Base-by-base conservation (phyloP, 2,888 invertebrate genomes). In the Alitta virens region DNA sequence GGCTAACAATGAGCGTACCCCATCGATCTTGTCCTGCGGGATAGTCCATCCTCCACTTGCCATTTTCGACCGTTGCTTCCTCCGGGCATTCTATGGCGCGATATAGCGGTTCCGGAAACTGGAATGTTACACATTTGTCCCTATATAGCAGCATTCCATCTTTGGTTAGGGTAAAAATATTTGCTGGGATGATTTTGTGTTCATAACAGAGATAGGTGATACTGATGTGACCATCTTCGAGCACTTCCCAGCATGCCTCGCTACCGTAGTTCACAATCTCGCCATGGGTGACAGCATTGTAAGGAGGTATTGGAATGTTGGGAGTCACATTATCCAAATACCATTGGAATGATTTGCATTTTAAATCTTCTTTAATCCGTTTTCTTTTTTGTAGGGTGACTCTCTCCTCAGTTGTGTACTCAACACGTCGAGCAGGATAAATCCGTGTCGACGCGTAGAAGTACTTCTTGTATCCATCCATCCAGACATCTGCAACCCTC, bases 261-360 rank as follows among this genome's bases (percentile, higher is more conserved):
- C 55, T 66, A 26, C 56, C 21, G 38, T 59, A 49, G 57, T 65
- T 65, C 18, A 33, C 50, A n/a, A 65, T 55, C 51, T 65, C 65
- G 14, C 63, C 65, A 25, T 63, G 57, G 38, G 52, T 27, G 7
- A 43, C 16, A 16, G 67, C 59, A 42, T 63, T 61, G 18, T 25
- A 26, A 0, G 62, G 65, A 2, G 67, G 67, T 5, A 59, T 49
- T 9, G 62, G 49, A 5, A 97, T 86, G 83, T 97, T 96, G 2
- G 97, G 97, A 83, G 94, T 97, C 73, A 97, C 88, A 81, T 90
- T 94, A 82, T 94, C 92, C 84, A 98, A 85, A 84, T 93, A 97
- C 97, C 97, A 98, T 82, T 91, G 92, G 85, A 97, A 97, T 58
- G 89, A 89, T 85, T 96, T 95, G 85, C 97, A 97, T 57, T 89